Percentiles rank a stretch among this genome's conserved stretches.
phyloP scores from a whole-genome alignment of 2,113 vertebrate genomes.

The Rutilus rutilus region DNA sequence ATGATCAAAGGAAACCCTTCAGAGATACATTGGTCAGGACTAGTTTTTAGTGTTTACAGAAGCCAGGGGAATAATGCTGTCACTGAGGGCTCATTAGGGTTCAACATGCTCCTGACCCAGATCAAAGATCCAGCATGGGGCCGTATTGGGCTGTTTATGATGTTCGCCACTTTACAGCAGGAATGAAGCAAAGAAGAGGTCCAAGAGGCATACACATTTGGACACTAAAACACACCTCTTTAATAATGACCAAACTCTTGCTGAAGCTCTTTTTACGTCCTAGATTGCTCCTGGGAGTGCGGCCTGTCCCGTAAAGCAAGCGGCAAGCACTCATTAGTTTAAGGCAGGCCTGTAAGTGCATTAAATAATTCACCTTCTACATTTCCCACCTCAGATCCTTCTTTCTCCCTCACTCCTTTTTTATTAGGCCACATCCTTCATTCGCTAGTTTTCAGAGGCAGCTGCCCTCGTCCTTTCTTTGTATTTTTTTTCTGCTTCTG shows the following conservation, averaged over 20 bases:
- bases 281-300: constrained; percentile 16
- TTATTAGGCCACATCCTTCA: constrained; percentile 6
- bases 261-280: constrained; percentile 23
- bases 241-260: constrained; percentile 4
- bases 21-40: neutral
- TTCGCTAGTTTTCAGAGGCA: constrained; percentile 2
- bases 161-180: neutral
- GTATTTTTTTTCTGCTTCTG: constrained; percentile 12
- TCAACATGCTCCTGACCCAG: constrained; percentile 12
- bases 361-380: constrained; percentile 43
- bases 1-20: neutral
- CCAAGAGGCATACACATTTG: neutral
- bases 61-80: neutral
- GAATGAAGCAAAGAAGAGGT: neutral
- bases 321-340: constrained; percentile 42
- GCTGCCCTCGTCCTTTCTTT: neutral
- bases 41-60: neutral
- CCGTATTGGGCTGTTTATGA: neutral
- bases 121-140: constrained; percentile 5
- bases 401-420: neutral
- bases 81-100: constrained; percentile 23
- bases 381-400: constrained; percentile 20
- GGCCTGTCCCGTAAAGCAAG: neutral
- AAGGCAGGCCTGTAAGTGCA: constrained; percentile 42
- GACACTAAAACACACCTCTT: constrained; percentile 26